These are phyloP conservation scores for Hermaeophaga mercurialis DNA, from an alignment of 2,888 invertebrate species.

Conservation along the genomic window DNA sequence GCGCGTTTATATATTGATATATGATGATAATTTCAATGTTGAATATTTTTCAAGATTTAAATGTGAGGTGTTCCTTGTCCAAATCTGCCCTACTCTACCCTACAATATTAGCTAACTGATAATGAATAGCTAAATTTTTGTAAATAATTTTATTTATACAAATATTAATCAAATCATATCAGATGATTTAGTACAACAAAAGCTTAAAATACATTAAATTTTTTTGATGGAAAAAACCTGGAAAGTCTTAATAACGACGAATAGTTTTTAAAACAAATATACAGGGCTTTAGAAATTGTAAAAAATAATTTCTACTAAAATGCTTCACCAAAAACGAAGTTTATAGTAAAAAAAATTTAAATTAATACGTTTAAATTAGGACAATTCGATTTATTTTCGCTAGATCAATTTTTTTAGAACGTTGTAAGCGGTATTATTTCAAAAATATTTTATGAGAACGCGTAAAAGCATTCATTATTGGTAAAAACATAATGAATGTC, in stretches of 20 bases:
- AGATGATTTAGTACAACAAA: slow-evolving; percentile 22
- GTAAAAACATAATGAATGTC: slow-evolving; percentile 6
- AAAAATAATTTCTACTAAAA: not conserved
- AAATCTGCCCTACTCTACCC: too few species aligned
- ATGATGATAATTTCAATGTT: too few species aligned
- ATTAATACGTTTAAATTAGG: too few species aligned
- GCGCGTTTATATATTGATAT: too few species aligned
- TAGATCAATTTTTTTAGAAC: too few species aligned
- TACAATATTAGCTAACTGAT: too few species aligned
- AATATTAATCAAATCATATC: slow-evolving; percentile 21
- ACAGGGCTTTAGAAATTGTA: slow-evolving; percentile 16
- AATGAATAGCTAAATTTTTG: slow-evolving; percentile 13
- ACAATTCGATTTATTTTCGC: too few species aligned
- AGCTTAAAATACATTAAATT: slow-evolving; percentile 11
- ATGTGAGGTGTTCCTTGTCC: too few species aligned
- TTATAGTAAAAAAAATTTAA: too few species aligned
- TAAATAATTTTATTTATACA: slow-evolving; percentile 13
- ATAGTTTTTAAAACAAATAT: slow-evolving; percentile 17
- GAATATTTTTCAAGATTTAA: too few species aligned
- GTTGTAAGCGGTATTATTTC: not conserved
- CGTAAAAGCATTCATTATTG: slow-evolving; percentile 11
- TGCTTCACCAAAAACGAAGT: slow-evolving; percentile 4
- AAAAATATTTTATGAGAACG: not conserved
- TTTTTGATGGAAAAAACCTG: slow-evolving; percentile 1
- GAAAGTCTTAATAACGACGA: slow-evolving; percentile 9